Conservation (phyloP, 2,113 vertebrate genomes). For the Pao palembangensis region DNA sequence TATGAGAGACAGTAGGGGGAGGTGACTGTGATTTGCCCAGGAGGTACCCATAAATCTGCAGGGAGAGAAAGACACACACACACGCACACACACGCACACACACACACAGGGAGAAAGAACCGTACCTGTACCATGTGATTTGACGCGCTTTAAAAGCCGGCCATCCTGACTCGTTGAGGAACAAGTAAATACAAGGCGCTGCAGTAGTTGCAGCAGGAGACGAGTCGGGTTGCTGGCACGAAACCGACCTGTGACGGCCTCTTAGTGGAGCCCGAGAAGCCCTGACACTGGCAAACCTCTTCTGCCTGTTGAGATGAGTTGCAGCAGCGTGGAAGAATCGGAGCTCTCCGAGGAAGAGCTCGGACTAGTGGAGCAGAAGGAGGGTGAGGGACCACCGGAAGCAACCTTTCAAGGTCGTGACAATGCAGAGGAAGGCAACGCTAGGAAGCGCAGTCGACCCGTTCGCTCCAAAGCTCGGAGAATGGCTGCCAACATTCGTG, state of each 20-base stretch:
- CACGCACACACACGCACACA: background rate
- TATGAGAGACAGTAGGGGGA: slow-evolving; percentile 68
- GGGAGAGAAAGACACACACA: slow-evolving; percentile 20
- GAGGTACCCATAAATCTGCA: slow-evolving; percentile 66
- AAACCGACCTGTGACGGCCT: slow-evolving; percentile 58
- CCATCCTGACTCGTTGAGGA: slow-evolving; percentile 60
- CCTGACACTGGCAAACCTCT: background rate
- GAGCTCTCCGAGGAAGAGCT: slow-evolving; percentile 74
- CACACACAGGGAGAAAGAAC: slow-evolving; percentile 60
- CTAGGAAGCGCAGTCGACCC: slow-evolving; percentile 79
- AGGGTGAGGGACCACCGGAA: slow-evolving; percentile 53
- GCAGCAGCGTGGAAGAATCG: slow-evolving; percentile 61
- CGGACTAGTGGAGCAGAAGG: slow-evolving; percentile 31
- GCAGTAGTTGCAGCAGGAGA: slow-evolving; percentile 49
- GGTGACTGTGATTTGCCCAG: slow-evolving; percentile 69
- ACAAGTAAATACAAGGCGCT: slow-evolving; percentile 64
- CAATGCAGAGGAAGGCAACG: slow-evolving; percentile 47
- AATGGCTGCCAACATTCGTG: slow-evolving; percentile 90
- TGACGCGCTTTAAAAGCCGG: slow-evolving; percentile 65
- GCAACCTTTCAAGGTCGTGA: slow-evolving; percentile 55
- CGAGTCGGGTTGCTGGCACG: slow-evolving; percentile 57
- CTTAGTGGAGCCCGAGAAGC: slow-evolving; percentile 10
- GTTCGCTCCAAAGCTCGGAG: slow-evolving; percentile 90
- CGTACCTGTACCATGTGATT: slow-evolving; percentile 73
- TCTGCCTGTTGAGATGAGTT: slow-evolving; percentile 55